A percentile compares a stretch with the other conserved stretches of the same genome.
Evolutionary conservation across 1,140 invertebrate genomes (phyloP).

Genomic region (Cephus cinctus): DNA sequence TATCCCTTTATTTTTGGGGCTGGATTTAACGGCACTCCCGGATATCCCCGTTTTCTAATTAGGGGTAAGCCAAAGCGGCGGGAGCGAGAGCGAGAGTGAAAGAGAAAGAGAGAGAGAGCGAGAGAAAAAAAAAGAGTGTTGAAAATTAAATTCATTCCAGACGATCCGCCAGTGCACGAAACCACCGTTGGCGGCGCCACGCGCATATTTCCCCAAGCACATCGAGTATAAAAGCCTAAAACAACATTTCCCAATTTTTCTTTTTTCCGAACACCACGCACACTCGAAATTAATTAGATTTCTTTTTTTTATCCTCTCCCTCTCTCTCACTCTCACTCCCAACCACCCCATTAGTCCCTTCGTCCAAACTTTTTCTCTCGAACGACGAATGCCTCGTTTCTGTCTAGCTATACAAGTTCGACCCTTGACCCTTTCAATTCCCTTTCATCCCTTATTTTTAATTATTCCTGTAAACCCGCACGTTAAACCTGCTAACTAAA

Average conservation of each 20-base stretch:
- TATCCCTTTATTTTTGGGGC: too few relatives aligned
- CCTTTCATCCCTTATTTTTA: slow-evolving; percentile 33
- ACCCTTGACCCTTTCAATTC: slow-evolving; percentile 26
- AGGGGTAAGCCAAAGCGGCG: neutral
- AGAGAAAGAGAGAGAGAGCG: neutral
- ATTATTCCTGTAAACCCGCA: slow-evolving; percentile 28
- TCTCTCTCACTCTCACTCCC: slow-evolving; percentile 12
- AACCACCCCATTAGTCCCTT: slow-evolving; percentile 10
- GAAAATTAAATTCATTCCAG: slow-evolving; percentile 9
- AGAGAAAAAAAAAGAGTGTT: neutral
- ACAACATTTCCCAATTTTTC: slow-evolving; percentile 34
- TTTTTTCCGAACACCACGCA: slow-evolving; percentile 14
- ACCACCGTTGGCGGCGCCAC: neutral
- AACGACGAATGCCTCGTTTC: too few relatives aligned
- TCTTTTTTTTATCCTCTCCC: slow-evolving; percentile 23
- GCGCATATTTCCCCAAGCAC: too few relatives aligned
- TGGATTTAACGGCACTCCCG: neutral
- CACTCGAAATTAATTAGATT: slow-evolving; percentile 31
- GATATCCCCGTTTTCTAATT: neutral
- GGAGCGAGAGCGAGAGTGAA: neutral
- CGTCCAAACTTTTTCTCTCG: slow-evolving; percentile 17
- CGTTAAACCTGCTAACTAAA: slow-evolving; percentile 7
- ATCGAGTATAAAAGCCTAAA: slow-evolving; percentile 35
- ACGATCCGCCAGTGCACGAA: slow-evolving; percentile 3
- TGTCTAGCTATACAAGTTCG: too few relatives aligned